Conservation (phyloP, 2,888 invertebrate genomes). For the Heliconius ethilla region DNA sequence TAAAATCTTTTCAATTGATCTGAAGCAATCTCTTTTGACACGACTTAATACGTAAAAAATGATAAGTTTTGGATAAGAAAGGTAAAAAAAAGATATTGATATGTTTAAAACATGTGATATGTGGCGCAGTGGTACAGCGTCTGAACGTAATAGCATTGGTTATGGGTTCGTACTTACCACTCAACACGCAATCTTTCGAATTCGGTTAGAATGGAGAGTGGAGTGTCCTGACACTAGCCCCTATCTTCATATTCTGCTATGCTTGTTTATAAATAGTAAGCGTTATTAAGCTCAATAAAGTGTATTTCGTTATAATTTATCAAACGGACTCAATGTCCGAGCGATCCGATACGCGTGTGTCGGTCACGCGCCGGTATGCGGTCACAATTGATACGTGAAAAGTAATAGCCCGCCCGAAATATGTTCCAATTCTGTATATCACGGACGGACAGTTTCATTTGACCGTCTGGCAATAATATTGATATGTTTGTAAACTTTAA, state of each 20-base stretch:
- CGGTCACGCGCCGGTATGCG: constrained; percentile 14
- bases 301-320: not conserved
- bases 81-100: not conserved
- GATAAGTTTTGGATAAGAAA: not conserved
- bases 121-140: not conserved
- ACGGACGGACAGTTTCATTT: constrained; percentile 10
- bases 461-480: not conserved
- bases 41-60: not conserved
- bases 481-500: constrained; percentile 7
- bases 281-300: not conserved
- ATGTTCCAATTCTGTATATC: constrained; percentile 2
- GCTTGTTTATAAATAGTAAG: not conserved
- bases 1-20: constrained; percentile 5
- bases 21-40: not conserved
- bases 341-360: constrained; percentile 9
- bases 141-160: not conserved
- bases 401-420: constrained; percentile 2
- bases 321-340: not conserved
- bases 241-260: not conserved
- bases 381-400: constrained; percentile 21
- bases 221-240: not conserved
- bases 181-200: not conserved
- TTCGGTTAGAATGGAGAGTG: not conserved
- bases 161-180: not conserved
- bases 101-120: not conserved